Evolutionary conservation across 1,140 invertebrate genomes (phyloP).

Genomic region (Ctenoplectra terminalis): DNA sequence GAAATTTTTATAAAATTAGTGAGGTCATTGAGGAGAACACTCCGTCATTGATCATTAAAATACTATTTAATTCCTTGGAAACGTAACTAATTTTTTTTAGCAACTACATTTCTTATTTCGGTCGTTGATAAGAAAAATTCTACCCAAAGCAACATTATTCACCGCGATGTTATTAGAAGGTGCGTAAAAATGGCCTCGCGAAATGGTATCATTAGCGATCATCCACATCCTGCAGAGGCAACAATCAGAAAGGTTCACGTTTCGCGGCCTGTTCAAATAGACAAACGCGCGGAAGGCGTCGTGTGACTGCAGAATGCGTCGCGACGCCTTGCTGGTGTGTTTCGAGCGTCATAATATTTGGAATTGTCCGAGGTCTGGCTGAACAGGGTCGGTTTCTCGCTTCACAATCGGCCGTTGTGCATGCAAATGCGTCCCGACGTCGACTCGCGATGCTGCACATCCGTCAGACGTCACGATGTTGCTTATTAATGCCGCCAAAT

Average conservation of each 20-base stretch:
- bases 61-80: too few species aligned
- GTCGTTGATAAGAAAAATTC: too few species aligned
- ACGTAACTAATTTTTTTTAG: too few species aligned
- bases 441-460: background rate
- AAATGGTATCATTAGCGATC: background rate
- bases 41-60: too few species aligned
- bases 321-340: conserved; percentile 38
- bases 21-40: too few species aligned
- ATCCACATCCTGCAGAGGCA: background rate
- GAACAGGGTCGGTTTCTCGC: conserved; percentile 22
- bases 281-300: conserved; percentile 46
- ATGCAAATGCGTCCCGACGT: conserved; percentile 29
- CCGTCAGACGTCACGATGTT: conserved; percentile 22
- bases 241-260: conserved; percentile 11
- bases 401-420: conserved; percentile 40
- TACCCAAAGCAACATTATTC: too few species aligned
- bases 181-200: background rate
- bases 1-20: too few species aligned
- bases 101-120: too few species aligned
- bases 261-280: conserved; percentile 45
- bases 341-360: conserved; percentile 49
- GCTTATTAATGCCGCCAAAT: conserved; percentile 5
- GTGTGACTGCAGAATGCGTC: conserved; percentile 26
- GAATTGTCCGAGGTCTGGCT: conserved; percentile 44
- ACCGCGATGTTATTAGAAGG: background rate